Evolutionary conservation across 2,797 vertebrate genomes (phyloP), one percentile per base, ranked within the genome.

Genomic region (Sebastes iracundus): DNA sequence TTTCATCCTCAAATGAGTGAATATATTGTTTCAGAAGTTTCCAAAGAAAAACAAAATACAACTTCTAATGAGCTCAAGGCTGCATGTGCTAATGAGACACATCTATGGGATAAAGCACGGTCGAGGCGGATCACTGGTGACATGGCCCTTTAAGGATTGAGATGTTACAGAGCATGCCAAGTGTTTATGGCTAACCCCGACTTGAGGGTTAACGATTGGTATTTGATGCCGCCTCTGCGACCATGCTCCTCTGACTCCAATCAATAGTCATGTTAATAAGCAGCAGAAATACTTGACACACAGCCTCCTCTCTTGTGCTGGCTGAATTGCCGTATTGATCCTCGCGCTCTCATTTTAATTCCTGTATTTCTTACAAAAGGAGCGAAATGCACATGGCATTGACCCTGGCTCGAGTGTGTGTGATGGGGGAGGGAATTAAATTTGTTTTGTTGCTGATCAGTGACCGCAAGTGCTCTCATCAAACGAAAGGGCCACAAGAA

Each of bases 251-350:
- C 88, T 82, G 91, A 90, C 90, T 94, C 82, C 81, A 91, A 93
- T 96, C 95, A 92, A 95, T 95, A 94, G 81, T 71, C 90, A 92
- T 93, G 93, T 94, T 96, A 94, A 95, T 96, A 94, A 95, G 93
- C 87, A 79, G 87, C 81, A 87, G 77, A 89, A 82, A 89, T 92
- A 91, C 90, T 90, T 87, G 91, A 92, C 92, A 92, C 79, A 71
- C 83, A 77, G 92, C 75, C 86, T 90, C 88, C 75, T 91, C 82
- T 90, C 86, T 49, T 77, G 84, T 68, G 87, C 90, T 76, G 86
- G 65, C 75, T 92, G 91, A 93, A 94, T 94, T 88, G 90, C 90
- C 65, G n/a, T 92, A 94, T 94, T 86, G 93, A 95, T 96, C 85
- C 25, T 42, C 72, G 86, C 63, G 4, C 87, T 89, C 90, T 87